Evolutionary conservation across 2,888 invertebrate species (phyloP), one percentile per base, ranked within the genome.

Genomic region (Rhagonycha fulva): DNA sequence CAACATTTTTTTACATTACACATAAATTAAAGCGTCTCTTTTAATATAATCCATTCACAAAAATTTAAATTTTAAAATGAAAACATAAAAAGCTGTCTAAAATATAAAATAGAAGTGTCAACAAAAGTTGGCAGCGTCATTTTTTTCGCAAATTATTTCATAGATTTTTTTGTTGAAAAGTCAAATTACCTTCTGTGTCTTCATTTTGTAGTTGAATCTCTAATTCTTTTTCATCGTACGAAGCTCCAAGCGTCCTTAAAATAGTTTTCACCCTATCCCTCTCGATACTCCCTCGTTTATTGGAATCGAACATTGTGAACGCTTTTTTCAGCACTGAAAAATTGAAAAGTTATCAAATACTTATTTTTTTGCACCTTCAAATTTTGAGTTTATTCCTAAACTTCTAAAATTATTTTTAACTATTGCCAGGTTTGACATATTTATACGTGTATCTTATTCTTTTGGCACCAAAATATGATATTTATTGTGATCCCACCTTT

Each of bases 281-380:
- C 83, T 95, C 94, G 76, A 95, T 95, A 82, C 90, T 91, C 32
- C 95, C 95, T 81, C 93, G 91, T 85, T 94, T 94, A 83, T 91
- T 91, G 24, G 94, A 93, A 87, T 95, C 95, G 88, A 95, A 95
- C 95, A 95, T 95, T 85, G 93, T 92, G 90, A 95, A 95, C 19
- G 94, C 95, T 83, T 94, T 91, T 82, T 92, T 90, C 77, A 95
- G 90, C 92, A 95, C 95, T 95, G 84, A 69, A 86, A 66, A 66
- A 66, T 24, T 9, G 14, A 12, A 61, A 14, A 14, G 9, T 10
- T 24, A n/a, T 26, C n/a, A 66, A 66, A 23, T n/a, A n/a, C 24
- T 66, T 24, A 9, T 47, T 2, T 24, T 62, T 19, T 62, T 62
- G 4, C 62, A 66, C 26, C 26, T 66, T 66, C 23, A 1, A 24